Evolutionary conservation across 2,888 invertebrate genomes (phyloP).

Genomic region (Neocrepidodera transversa): DNA sequence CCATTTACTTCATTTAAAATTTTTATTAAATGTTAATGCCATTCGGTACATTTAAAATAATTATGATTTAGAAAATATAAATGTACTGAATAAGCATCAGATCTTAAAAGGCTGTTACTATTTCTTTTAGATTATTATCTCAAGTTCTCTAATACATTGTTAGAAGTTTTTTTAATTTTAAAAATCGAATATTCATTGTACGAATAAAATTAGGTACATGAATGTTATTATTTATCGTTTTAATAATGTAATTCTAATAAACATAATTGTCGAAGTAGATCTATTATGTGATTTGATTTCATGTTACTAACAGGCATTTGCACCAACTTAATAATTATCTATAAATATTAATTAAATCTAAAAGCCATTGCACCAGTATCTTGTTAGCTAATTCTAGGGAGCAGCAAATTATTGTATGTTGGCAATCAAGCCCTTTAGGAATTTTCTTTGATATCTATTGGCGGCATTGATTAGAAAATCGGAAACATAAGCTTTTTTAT

Average conservation of each 20-base stretch:
- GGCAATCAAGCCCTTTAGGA: too few species aligned
- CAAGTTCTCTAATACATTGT: background rate
- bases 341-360: too few species aligned
- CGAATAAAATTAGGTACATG: background rate
- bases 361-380: too few species aligned
- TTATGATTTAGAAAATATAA: background rate
- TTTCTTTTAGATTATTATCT: background rate
- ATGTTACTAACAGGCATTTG: too few species aligned
- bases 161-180: background rate
- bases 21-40: background rate
- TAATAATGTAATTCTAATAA: background rate
- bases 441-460: too few species aligned
- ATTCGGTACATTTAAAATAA: background rate
- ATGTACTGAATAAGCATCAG: background rate
- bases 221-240: slow-evolving; percentile 1
- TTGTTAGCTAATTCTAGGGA: too few species aligned
- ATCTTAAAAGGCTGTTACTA: background rate
- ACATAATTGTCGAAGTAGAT: too few species aligned
- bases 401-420: too few species aligned
- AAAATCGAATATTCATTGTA: background rate
- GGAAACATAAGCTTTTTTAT: too few species aligned
- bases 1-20: background rate
- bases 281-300: too few species aligned
- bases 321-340: too few species aligned
- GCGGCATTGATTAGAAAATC: too few species aligned